Evolutionary conservation across 2,797 vertebrate species (phyloP).

Genomic region (Eidolon dupreanum): DNA sequence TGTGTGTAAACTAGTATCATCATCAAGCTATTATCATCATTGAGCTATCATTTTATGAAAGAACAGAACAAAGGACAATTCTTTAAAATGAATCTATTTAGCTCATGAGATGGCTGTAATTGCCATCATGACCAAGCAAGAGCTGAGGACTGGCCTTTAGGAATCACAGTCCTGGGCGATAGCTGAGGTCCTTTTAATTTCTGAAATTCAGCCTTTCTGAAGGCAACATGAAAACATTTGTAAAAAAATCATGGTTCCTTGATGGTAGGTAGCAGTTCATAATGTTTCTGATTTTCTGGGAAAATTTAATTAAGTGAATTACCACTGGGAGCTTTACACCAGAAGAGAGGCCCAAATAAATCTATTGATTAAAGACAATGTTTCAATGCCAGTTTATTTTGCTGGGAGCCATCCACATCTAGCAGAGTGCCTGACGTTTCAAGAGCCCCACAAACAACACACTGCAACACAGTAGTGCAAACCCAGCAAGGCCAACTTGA

Average conservation of each 20-base stretch:
- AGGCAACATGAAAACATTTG: not conserved
- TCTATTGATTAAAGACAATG: not conserved
- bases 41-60: slow-evolving; percentile 15
- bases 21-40: not conserved
- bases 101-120: slow-evolving; percentile 1
- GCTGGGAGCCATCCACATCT: not conserved
- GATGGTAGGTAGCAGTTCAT: not conserved
- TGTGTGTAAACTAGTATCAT: not conserved
- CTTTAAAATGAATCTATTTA: not conserved
- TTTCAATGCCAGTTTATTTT: not conserved
- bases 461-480: not conserved
- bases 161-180: not conserved
- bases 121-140: not conserved
- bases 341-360: not conserved
- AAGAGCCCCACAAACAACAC: not conserved
- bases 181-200: not conserved
- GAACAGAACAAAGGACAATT: not conserved
- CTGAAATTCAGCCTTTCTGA: slow-evolving; percentile 6
- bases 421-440: not conserved
- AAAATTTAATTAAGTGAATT: slow-evolving; percentile 43
- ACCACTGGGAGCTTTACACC: not conserved
- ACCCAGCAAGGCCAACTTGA: not conserved
- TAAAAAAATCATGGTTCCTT: not conserved
- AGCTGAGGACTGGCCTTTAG: not conserved
- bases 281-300: not conserved